Evolutionary conservation across 1,140 invertebrate species (phyloP).

Genomic region (Melipona quadrifasciata): DNA sequence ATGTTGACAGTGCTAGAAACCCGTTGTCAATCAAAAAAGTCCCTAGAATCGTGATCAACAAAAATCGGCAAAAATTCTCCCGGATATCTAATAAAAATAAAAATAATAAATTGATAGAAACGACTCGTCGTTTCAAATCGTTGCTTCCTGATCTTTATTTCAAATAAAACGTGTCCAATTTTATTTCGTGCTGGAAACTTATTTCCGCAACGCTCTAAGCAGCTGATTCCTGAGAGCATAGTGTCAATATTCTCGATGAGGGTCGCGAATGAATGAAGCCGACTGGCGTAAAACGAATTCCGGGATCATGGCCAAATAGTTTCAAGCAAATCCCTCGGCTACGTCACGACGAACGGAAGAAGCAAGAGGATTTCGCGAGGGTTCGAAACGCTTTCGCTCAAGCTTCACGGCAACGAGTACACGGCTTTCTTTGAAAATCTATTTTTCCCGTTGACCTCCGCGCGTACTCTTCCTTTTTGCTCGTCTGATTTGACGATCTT

Average conservation of each 20-base stretch:
- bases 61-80: too few species aligned
- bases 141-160: too few species aligned
- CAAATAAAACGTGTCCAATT: too few species aligned
- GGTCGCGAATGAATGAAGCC: conserved; percentile 23
- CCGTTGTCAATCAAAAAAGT: too few species aligned
- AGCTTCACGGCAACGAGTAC: not conserved
- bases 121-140: too few species aligned
- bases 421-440: conserved; percentile 40
- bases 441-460: conserved; percentile 9
- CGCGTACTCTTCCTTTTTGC: not conserved
- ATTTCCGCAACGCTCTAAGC: too few species aligned
- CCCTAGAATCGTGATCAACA: too few species aligned
- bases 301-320: conserved; percentile 42
- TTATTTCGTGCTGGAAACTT: too few species aligned
- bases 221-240: not conserved
- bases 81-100: too few species aligned
- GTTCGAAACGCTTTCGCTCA: not conserved
- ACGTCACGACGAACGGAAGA: not conserved
- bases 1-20: too few species aligned
- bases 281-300: conserved; percentile 15
- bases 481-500: not conserved
- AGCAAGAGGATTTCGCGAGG: not conserved
- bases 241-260: not conserved
- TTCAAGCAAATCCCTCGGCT: conserved; percentile 15
- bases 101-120: too few species aligned